A percentile compares a stretch with the other conserved stretches of the same genome.
Evolutionary conservation across 1,140 invertebrate species (phyloP).

Genomic region (Ridgeia piscesae): DNA sequence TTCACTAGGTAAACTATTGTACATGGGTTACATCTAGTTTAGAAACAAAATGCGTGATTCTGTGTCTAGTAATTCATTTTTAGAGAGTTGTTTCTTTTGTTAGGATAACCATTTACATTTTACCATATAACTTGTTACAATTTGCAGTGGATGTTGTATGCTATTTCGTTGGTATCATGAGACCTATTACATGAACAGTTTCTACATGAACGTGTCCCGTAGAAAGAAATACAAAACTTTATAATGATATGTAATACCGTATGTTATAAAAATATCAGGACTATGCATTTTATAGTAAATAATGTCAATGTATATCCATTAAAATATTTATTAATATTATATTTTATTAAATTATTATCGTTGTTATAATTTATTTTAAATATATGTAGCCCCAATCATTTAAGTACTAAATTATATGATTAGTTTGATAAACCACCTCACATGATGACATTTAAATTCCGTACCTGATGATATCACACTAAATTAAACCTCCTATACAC

Average conservation of each 20-base stretch:
- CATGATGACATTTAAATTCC: no score
- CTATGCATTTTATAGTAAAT: no score
- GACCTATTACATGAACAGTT: neutral
- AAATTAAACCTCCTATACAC: no score
- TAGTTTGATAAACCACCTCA: no score
- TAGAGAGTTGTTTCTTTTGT: neutral
- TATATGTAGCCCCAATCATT: no score
- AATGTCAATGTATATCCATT: no score
- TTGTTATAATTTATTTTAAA: no score
- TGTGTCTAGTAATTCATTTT: neutral
- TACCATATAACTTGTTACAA: neutral
- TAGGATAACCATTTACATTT: neutral
- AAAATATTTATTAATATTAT: no score
- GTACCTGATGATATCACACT: no score
- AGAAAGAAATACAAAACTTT: neutral
- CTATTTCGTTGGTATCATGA: neutral
- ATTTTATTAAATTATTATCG: no score
- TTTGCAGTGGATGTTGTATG: neutral
- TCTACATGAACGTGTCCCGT: neutral
- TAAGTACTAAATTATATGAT: no score
- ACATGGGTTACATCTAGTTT: neutral
- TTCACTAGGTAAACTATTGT: neutral
- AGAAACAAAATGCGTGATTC: neutral
- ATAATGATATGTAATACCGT: neutral
- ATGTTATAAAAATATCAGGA: neutral